phyloP scores from a whole-genome alignment of 2,113 vertebrate genomes.

The Urocolius indicus region DNA sequence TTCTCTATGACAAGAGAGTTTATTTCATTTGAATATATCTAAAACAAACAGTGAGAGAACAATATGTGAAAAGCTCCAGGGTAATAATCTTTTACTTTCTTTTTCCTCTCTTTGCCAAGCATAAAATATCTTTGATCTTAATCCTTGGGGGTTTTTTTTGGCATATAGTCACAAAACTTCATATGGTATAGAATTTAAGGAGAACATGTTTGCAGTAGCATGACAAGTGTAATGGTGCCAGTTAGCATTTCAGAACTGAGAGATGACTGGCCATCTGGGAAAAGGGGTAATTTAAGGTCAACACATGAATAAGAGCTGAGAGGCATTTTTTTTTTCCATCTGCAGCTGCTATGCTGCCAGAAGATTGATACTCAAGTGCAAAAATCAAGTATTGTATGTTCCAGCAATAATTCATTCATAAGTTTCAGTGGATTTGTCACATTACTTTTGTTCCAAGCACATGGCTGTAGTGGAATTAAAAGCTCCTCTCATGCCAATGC shows the following conservation, averaged over 20 bases:
- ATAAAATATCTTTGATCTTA: background rate
- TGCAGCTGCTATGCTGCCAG: conserved; percentile 36
- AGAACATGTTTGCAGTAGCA: background rate
- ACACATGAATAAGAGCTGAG: conserved; percentile 5
- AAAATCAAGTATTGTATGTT: conserved; percentile 44
- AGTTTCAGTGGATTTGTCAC: conserved; percentile 43
- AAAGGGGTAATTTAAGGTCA: conserved; percentile 40
- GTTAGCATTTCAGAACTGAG: conserved; percentile 44
- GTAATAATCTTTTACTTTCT: background rate
- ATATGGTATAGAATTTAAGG: background rate
- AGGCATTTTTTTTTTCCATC: background rate
- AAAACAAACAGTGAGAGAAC: background rate
- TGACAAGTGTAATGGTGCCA: conserved; percentile 10
- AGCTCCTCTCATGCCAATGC: background rate
- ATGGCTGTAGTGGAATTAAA: background rate
- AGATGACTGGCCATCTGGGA: conserved; percentile 41
- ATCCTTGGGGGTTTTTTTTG: background rate
- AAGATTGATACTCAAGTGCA: conserved; percentile 52
- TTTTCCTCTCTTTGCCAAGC: background rate
- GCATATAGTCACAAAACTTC: background rate
- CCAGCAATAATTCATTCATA: conserved; percentile 53
- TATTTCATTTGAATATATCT: background rate
- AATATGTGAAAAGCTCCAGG: background rate
- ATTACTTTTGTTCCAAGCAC: conserved; percentile 51
- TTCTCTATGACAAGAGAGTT: background rate